A percentile compares a stretch with the other conserved stretches of the same genome.
Conservation (phyloP, 2,797 vertebrate species). For the Chanos chanos region DNA sequence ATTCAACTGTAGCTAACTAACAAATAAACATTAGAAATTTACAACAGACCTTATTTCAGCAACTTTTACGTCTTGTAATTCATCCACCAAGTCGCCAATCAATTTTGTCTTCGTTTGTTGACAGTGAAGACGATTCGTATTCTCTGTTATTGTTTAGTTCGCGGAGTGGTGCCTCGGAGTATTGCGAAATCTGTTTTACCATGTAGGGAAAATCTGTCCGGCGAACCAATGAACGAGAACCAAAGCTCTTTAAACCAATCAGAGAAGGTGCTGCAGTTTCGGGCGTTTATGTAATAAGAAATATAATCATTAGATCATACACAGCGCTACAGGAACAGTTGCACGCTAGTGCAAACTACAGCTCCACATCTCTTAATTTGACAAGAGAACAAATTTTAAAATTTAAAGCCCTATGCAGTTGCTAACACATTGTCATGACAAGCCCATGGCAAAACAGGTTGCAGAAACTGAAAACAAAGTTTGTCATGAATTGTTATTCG, state of each 20-base stretch:
- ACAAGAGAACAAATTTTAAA: no score
- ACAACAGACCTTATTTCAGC: slow-evolving; percentile 55
- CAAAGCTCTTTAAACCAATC: slow-evolving; percentile 45
- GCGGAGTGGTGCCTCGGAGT: slow-evolving; percentile 53
- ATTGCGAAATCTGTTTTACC: slow-evolving; percentile 79
- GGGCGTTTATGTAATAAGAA: slow-evolving; percentile 59
- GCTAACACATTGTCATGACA: no score
- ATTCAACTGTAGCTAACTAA: slow-evolving; percentile 11
- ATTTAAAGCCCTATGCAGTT: no score
- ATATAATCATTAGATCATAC: slow-evolving; percentile 45
- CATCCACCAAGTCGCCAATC: slow-evolving; percentile 21
- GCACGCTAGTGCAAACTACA: no score
- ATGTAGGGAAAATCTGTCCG: slow-evolving; percentile 67
- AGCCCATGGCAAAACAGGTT: no score
- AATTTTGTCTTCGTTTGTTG: slow-evolving; percentile 21
- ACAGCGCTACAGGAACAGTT: no score
- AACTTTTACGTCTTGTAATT: slow-evolving; percentile 11
- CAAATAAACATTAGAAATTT: slow-evolving; percentile 31
- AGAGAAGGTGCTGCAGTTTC: background rate
- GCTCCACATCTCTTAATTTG: no score
- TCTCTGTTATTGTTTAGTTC: slow-evolving; percentile 75
- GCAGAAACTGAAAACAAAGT: no score
- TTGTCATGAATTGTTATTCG: no score
- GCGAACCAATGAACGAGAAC: slow-evolving; percentile 56
- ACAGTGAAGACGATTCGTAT: slow-evolving; percentile 42